Base-by-base conservation (phyloP, 2,797 vertebrate species). In the Melanotaenia nigrans region DNA sequence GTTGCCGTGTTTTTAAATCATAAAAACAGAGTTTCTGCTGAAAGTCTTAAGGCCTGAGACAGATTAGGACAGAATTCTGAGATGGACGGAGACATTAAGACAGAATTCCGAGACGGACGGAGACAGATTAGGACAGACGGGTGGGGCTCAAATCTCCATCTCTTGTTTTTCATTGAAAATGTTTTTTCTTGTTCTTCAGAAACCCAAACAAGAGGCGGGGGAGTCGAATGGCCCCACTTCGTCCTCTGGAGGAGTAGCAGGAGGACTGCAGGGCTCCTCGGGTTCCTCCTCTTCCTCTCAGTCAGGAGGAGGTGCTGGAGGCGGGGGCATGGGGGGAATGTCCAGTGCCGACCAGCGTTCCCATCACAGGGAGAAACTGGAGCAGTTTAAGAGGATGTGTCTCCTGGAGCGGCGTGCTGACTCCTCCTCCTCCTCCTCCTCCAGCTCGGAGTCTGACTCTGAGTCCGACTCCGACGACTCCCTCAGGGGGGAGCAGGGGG, bases 321-420 rank as follows among this genome's bases (percentile, higher is more conserved):
- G 80, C 0, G 85, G 73, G 0, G 78, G 60, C 0, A 13, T 84
- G 30, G 38, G 89, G 75, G 22, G 75, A 79, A 32, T 87, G 0
- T 81, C 92, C 0, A 92, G 90, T 5, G 93, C 88, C 0, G 94
- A 95, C 73, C 95, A 94, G 82, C 96, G 95, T 0, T 95, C 95
- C 0, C 96, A 96, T 28, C 96, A 97, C 87, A 79, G 96, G 0
- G 96, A 97, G 91, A 97, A 97, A 62, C 92, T 97, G 45, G 96
- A 97, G 78, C 95, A 96, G 14, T 97, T 97, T 68, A 96, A 96
- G 85, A 93, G 96, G 78, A 97, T 97, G 96, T 97, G 96, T 81
- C 92, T 97, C 59, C 86, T 97, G 74, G 96, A 97, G 86, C 94
- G 96, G 0, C 95, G 95, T 7, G 94, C 94, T 0, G 95, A 95